These are phyloP conservation scores for Mongoloraphidia duomilia DNA, from an alignment of 2,888 invertebrate species.

Conservation along the genomic window DNA sequence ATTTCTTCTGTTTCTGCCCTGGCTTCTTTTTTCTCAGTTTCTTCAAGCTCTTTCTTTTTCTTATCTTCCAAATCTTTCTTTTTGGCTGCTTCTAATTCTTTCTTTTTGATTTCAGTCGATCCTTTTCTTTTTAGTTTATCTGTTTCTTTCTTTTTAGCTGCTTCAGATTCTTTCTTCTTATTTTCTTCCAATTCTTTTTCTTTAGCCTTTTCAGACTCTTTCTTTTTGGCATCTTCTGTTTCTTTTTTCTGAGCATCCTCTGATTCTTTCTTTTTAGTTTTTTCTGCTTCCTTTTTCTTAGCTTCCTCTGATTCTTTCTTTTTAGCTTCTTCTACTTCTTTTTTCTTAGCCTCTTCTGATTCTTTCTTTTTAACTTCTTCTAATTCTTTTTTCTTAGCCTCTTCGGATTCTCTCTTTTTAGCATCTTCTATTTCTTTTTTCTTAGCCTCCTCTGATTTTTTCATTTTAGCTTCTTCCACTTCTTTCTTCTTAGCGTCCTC, in stretches of 20 bases:
- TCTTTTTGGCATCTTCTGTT: background rate
- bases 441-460: slow-evolving; percentile 14
- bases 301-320: slow-evolving; percentile 4
- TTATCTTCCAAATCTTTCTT: slow-evolving; percentile 11
- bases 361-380: slow-evolving; percentile 9
- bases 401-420: slow-evolving; percentile 17
- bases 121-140: background rate
- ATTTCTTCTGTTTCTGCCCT: slow-evolving; percentile 25
- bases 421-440: slow-evolving; percentile 10
- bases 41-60: slow-evolving; percentile 27
- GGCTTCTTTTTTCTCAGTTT: slow-evolving; percentile 26
- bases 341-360: slow-evolving; percentile 5
- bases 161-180: slow-evolving; percentile 9
- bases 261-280: background rate
- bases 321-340: slow-evolving; percentile 3
- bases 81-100: slow-evolving; percentile 9
- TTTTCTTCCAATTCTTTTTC: background rate
- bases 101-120: background rate
- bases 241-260: background rate
- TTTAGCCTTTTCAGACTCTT: slow-evolving; percentile 8
- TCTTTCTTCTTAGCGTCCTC: background rate
- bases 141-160: slow-evolving; percentile 8
- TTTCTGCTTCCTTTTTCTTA: background rate
- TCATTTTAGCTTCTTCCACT: slow-evolving; percentile 10
- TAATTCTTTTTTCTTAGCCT: slow-evolving; percentile 11